These are phyloP conservation scores for Drosophila helvetica DNA, from an alignment of 2,888 invertebrate species.

Conservation along the genomic window DNA sequence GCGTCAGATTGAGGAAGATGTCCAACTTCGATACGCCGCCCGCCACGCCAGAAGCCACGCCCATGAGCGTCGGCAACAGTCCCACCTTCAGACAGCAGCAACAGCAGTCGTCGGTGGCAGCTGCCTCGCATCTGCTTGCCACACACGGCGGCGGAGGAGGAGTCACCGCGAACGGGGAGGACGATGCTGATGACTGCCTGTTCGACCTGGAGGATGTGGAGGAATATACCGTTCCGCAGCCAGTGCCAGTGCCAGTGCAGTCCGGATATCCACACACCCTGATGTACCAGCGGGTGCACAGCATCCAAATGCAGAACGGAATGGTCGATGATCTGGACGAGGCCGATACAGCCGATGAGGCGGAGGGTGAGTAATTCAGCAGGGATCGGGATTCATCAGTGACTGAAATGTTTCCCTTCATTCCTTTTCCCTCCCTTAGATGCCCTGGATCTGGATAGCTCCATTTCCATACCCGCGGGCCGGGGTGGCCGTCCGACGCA, in stretches of 20 bases:
- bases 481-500: conserved; percentile 43
- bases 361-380: conserved; percentile 86
- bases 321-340: conserved; percentile 87
- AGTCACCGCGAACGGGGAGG: conserved; percentile 33
- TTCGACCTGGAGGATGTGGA: conserved; percentile 90
- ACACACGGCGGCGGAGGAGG: conserved; percentile 9
- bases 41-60: conserved; percentile 83
- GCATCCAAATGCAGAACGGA: conserved; percentile 54
- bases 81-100: conserved; percentile 83
- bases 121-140: conserved; percentile 12
- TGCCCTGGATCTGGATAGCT: conserved; percentile 82
- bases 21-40: conserved; percentile 84
- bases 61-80: conserved; percentile 84
- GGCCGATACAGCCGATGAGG: conserved; percentile 91
- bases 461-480: conserved; percentile 79
- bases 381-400: not conserved
- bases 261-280: conserved; percentile 13
- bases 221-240: conserved; percentile 30
- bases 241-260: conserved; percentile 19
- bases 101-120: conserved; percentile 49
- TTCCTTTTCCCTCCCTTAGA: conserved; percentile 59
- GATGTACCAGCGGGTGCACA: conserved; percentile 46
- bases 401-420: not conserved
- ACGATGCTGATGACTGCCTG: conserved; percentile 88
- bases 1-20: conserved; percentile 67